Conservation (phyloP, 2,797 vertebrate species). For the Salmo trutta region DNA sequence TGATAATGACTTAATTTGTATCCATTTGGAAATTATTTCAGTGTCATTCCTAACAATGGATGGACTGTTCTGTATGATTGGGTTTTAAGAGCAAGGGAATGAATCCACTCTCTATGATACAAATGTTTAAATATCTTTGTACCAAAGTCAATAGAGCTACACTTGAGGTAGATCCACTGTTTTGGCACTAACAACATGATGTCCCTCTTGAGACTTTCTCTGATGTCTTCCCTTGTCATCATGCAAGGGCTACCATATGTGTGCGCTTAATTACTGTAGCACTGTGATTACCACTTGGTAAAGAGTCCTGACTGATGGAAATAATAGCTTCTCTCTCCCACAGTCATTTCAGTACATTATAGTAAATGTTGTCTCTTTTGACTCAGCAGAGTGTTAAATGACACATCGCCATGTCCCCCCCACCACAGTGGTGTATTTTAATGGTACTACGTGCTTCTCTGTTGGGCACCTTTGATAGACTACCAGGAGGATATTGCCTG, state of each 20-base stretch:
- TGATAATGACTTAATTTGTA: too few species aligned
- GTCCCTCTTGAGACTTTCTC: neutral
- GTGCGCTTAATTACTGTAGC: too few species aligned
- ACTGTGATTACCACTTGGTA: neutral
- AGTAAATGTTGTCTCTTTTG: neutral
- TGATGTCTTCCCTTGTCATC: neutral
- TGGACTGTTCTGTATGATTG: too few species aligned
- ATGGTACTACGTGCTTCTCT: neutral
- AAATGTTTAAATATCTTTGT: neutral
- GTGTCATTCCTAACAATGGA: too few species aligned
- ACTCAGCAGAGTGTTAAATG: neutral
- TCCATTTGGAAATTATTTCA: too few species aligned
- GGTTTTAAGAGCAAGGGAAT: neutral
- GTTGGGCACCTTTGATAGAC: slow-evolving; percentile 8
- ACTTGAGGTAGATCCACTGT: neutral
- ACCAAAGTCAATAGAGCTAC: neutral
- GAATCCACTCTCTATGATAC: neutral
- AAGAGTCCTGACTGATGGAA: neutral
- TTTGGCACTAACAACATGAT: neutral
- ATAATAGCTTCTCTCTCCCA: neutral
- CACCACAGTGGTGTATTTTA: neutral
- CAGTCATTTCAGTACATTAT: neutral
- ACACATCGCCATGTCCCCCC: neutral
- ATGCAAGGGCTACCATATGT: neutral
- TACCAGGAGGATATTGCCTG: slow-evolving; percentile 9